These are phyloP conservation scores for Keiferia lycopersicella DNA, from an alignment of 2,888 invertebrate species.

Conservation along the genomic window DNA sequence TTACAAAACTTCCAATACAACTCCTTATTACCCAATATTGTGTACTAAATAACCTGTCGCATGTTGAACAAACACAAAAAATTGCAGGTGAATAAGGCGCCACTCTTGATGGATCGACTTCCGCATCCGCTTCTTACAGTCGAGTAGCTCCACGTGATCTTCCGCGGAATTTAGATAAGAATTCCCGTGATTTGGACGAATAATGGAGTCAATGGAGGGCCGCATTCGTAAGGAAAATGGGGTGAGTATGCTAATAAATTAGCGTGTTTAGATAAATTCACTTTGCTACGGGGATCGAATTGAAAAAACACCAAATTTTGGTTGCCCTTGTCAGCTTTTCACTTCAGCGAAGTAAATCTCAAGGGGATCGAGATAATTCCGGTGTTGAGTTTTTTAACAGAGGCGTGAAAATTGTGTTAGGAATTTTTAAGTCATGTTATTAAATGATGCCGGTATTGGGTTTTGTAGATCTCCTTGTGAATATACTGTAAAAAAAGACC, in stretches of 20 bases:
- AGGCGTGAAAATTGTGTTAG: too few relatives aligned
- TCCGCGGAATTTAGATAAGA: slow-evolving; percentile 27
- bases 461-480: too few relatives aligned
- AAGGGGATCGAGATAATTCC: too few relatives aligned
- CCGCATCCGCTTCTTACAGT: slow-evolving; percentile 28
- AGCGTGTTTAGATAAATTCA: slow-evolving; percentile 4
- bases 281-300: too few relatives aligned
- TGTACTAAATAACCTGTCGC: slow-evolving; percentile 21
- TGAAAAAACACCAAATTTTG: too few relatives aligned
- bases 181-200: slow-evolving; percentile 22
- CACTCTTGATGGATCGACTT: slow-evolving; percentile 30
- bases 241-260: slow-evolving; percentile 9
- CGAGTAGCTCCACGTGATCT: slow-evolving; percentile 26
- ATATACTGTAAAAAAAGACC: too few relatives aligned
- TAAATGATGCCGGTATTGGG: too few relatives aligned
- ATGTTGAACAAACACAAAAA: slow-evolving; percentile 19
- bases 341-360: too few relatives aligned
- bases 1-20: too few relatives aligned
- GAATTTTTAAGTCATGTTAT: too few relatives aligned
- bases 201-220: slow-evolving; percentile 18
- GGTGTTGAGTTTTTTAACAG: too few relatives aligned
- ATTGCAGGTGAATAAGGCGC: slow-evolving; percentile 25
- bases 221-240: not conserved
- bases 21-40: not conserved
- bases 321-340: too few relatives aligned